phyloP scores from a whole-genome alignment of 2,888 invertebrate genomes.

The Ethmia dodecea region DNA sequence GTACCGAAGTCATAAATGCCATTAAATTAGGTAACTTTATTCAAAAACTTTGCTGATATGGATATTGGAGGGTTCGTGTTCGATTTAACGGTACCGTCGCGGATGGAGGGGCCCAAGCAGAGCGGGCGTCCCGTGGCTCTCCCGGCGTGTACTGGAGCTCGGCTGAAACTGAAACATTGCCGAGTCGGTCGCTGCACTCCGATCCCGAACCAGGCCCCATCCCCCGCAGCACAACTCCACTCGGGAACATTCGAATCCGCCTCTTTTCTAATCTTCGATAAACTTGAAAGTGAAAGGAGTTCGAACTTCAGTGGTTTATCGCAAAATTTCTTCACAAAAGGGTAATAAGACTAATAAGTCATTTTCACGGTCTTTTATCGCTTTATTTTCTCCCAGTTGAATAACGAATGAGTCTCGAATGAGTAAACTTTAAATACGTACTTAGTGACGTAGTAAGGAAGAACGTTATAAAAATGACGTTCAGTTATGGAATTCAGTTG shows the following conservation, averaged over 20 bases:
- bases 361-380: too few relatives aligned
- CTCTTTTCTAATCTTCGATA: slow-evolving; percentile 2
- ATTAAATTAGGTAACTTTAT: not conserved
- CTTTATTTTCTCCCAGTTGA: too few relatives aligned
- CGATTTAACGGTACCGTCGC: not conserved
- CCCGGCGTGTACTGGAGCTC: slow-evolving; percentile 43
- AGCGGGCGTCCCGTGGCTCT: slow-evolving; percentile 38
- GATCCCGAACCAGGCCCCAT: not conserved
- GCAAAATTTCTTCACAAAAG: too few relatives aligned
- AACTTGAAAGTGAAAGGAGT: too few relatives aligned
- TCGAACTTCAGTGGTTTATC: too few relatives aligned
- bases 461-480: too few relatives aligned
- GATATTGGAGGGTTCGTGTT: not conserved
- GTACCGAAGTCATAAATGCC: too few relatives aligned
- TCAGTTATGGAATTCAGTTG: too few relatives aligned
- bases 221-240: slow-evolving; percentile 7
- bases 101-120: slow-evolving; percentile 5
- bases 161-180: slow-evolving; percentile 38
- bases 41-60: not conserved
- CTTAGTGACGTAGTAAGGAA: too few relatives aligned
- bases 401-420: too few relatives aligned
- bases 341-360: too few relatives aligned
- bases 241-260: slow-evolving; percentile 9
- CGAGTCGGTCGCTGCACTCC: slow-evolving; percentile 12
- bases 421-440: too few relatives aligned